These are phyloP conservation scores for Dasypogon diadema DNA, from an alignment of 2,888 invertebrate genomes.

Conservation along the genomic window DNA sequence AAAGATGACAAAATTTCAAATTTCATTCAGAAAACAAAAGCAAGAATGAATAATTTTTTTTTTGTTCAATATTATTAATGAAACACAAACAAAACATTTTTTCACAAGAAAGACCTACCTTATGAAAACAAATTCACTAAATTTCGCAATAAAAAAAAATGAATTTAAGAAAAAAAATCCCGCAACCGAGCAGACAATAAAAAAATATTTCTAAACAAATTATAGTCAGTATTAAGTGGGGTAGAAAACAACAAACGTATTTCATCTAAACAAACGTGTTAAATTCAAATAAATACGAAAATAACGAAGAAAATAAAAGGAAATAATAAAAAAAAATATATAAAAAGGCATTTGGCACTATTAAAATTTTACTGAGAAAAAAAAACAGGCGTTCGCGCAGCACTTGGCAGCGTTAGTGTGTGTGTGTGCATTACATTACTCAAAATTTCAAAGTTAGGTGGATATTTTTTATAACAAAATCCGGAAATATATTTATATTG, in stretches of 20 bases:
- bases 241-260: slow-evolving; percentile 11
- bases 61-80: no score
- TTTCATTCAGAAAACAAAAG: slow-evolving; percentile 43
- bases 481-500: not conserved
- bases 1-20: slow-evolving; percentile 11
- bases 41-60: no score
- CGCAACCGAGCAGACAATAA: slow-evolving; percentile 46
- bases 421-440: not conserved
- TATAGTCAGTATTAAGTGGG: not conserved
- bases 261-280: slow-evolving; percentile 15
- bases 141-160: not conserved
- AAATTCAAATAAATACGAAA: slow-evolving; percentile 26
- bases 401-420: not conserved
- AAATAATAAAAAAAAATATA: no score
- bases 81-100: slow-evolving; percentile 11
- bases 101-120: slow-evolving; percentile 7
- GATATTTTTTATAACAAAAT: not conserved
- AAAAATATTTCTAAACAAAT: slow-evolving; percentile 14
- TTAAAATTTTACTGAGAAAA: slow-evolving; percentile 13
- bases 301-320: no score
- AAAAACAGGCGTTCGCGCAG: slow-evolving; percentile 18
- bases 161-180: slow-evolving; percentile 1
- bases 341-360: slow-evolving; percentile 30
- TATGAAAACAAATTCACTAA: not conserved
- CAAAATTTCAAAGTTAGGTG: not conserved